Percentiles rank a stretch among this genome's conserved stretches.
These are phyloP conservation scores for Holacanthus passer DNA, from an alignment of 2,113 vertebrate genomes.

Conservation along the genomic window DNA sequence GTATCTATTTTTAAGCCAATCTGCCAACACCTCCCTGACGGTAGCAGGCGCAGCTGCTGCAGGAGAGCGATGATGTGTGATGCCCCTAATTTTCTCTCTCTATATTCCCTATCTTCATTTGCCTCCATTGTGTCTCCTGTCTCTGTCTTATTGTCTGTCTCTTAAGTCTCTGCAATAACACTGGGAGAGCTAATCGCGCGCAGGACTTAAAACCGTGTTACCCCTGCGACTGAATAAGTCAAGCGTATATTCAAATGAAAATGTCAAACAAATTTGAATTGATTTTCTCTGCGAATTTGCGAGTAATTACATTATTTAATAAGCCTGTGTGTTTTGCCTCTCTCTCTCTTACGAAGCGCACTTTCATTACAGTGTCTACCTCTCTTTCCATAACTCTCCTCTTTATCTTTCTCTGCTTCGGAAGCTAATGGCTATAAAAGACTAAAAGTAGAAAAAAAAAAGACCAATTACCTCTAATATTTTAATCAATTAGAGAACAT, in stretches of 20 bases:
- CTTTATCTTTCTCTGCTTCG: conserved; percentile 1
- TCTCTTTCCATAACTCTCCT: conserved; percentile 11
- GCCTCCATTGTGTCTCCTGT: not conserved
- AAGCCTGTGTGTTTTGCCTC: conserved; percentile 20
- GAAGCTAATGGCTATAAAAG: conserved; percentile 26
- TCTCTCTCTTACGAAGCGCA: not conserved
- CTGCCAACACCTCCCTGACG: not conserved
- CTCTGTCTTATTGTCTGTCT: conserved; percentile 3
- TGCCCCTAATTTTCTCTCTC: not conserved
- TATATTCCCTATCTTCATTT: not conserved
- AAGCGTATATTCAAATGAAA: conserved; percentile 47
- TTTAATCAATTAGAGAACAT: conserved; percentile 25
- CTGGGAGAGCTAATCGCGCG: conserved; percentile 10
- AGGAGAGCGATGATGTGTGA: conserved; percentile 21
- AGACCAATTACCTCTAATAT: conserved; percentile 23
- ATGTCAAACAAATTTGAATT: conserved; percentile 48
- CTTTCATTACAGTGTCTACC: not conserved
- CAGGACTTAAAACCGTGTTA: conserved; percentile 27
- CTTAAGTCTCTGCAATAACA: conserved; percentile 13
- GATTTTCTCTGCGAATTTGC: conserved; percentile 46
- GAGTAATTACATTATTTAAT: conserved; percentile 53
- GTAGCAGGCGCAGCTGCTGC: not conserved
- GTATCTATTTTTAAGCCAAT: conserved; percentile 12
- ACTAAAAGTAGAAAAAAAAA: conserved; percentile 16
- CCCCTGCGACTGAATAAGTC: conserved; percentile 21